A percentile compares a stretch with the other conserved stretches of the same genome.
Evolutionary conservation across 1,140 invertebrate genomes (phyloP).

Genomic region (Zaprionus camerounensis): DNA sequence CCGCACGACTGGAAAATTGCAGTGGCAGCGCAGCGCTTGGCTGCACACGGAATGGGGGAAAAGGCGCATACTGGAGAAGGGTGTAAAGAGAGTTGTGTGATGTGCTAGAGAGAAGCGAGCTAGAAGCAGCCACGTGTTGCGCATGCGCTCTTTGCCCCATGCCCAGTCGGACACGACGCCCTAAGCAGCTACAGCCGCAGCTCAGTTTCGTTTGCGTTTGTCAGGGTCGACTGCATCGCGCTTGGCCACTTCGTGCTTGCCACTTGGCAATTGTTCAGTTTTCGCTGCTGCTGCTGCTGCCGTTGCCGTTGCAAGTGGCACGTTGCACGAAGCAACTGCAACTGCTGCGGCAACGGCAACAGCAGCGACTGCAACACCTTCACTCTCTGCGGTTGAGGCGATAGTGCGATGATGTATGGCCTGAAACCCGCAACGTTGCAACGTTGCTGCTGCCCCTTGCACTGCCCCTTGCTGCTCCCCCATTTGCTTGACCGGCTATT

Average conservation of each 20-base stretch:
- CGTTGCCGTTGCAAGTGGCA: constrained; percentile 45
- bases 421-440: constrained; percentile 25
- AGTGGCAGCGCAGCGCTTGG: constrained; percentile 63
- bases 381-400: constrained; percentile 66
- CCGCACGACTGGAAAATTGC: constrained; percentile 80
- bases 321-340: constrained; percentile 46
- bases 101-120: constrained; percentile 5
- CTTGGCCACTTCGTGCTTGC: constrained; percentile 60
- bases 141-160: constrained; percentile 72
- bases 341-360: constrained; percentile 35
- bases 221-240: constrained; percentile 77
- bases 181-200: constrained; percentile 47
- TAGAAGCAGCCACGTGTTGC: constrained; percentile 73
- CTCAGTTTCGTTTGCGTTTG: constrained; percentile 65
- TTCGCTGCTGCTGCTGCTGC: constrained; percentile 12
- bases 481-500: constrained; percentile 48
- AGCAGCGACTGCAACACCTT: constrained; percentile 68
- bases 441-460: constrained; percentile 6
- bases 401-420: constrained; percentile 77
- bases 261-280: constrained; percentile 71
- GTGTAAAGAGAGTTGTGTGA: constrained; percentile 14
- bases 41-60: constrained; percentile 49
- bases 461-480: neutral
- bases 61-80: neutral
- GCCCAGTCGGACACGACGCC: constrained; percentile 68